Conservation (phyloP, 2,113 vertebrate genomes). For the Mystacornis crossleyi region DNA sequence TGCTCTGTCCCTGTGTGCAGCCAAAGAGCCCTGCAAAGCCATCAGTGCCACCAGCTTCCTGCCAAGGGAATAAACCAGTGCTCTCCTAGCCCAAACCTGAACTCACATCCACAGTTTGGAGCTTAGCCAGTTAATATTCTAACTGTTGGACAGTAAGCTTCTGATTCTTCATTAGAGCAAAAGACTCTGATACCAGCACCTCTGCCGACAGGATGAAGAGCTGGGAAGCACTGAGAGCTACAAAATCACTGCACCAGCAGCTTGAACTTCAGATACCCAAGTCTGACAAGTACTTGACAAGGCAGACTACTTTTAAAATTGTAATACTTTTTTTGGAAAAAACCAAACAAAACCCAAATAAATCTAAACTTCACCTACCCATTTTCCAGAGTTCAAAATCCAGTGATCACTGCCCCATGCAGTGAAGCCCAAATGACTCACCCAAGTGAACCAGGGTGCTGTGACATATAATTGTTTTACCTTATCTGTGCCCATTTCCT, state of each 20-base stretch:
- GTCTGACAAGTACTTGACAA: background rate
- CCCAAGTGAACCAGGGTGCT: background rate
- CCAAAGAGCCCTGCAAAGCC: background rate
- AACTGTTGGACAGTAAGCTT: background rate
- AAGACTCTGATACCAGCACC: background rate
- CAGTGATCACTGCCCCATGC: background rate
- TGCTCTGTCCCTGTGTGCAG: fast-evolving
- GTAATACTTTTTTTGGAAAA: background rate
- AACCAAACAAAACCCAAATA: background rate
- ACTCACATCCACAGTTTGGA: background rate
- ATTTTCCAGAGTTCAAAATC: background rate
- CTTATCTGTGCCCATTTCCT: background rate
- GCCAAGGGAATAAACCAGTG: background rate
- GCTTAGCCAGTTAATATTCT: background rate
- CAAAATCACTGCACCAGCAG: background rate
- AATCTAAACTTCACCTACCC: background rate
- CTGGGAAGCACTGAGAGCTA: background rate
- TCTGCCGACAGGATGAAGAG: background rate
- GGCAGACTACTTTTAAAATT: background rate
- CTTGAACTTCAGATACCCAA: background rate
- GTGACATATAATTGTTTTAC: background rate
- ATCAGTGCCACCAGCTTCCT: background rate
- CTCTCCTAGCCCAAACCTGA: background rate
- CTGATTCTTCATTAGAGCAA: background rate
- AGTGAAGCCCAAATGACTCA: background rate